Percentiles rank a stretch among this genome's conserved stretches.
phyloP scores from a whole-genome alignment of 2,797 vertebrate species.

The Anomalospiza imberbis region DNA sequence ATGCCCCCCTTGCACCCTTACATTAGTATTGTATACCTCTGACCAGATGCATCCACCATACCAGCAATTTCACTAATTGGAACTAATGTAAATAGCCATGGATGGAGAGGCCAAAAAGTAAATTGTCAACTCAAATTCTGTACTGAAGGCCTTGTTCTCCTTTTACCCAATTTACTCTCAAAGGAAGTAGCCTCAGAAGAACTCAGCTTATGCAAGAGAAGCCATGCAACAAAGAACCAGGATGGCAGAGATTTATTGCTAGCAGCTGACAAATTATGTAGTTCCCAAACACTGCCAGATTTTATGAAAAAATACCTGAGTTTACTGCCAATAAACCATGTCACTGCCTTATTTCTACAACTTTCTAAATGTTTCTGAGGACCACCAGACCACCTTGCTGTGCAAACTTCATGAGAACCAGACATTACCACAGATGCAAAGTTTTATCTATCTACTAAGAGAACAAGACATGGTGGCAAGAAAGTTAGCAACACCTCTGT shows the following conservation, averaged over 20 bases:
- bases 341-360: neutral
- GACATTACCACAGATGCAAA: neutral
- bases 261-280: neutral
- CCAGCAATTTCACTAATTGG: neutral
- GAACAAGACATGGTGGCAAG: neutral
- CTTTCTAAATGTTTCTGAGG: neutral
- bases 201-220: neutral
- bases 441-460: neutral
- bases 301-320: neutral
- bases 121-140: neutral
- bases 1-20: neutral
- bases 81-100: neutral
- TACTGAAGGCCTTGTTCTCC: neutral
- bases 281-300: neutral
- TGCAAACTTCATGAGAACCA: neutral
- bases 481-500: neutral
- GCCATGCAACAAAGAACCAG: neutral
- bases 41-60: neutral
- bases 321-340: neutral
- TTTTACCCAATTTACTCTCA: neutral
- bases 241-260: neutral
- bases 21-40: fast-evolving
- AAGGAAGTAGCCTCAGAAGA: neutral
- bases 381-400: neutral
- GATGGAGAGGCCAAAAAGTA: neutral